Conservation (phyloP, 2,113 vertebrate genomes). For the Crotalus helleri region DNA sequence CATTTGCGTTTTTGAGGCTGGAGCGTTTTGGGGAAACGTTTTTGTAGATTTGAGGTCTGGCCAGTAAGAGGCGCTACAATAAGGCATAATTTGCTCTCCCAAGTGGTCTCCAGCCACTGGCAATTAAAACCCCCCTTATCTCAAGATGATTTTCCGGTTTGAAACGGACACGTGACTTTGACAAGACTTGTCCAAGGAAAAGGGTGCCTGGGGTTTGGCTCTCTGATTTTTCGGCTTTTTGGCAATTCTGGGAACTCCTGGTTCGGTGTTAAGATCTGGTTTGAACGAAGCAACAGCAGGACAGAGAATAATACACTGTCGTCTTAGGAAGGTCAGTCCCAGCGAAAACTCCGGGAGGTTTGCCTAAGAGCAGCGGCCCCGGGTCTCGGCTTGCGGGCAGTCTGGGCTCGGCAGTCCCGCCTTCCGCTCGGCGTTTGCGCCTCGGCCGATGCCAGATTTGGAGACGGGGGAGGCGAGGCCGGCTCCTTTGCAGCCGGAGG, state of each 20-base stretch:
- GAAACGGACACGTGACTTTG: background rate
- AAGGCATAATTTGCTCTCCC: background rate
- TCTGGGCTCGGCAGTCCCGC: background rate
- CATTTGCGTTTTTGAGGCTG: background rate
- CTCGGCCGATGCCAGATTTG: background rate
- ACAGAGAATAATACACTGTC: too few relatives aligned
- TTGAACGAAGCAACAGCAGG: background rate
- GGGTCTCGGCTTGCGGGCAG: too few relatives aligned
- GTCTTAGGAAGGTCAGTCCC: background rate
- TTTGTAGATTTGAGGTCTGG: background rate
- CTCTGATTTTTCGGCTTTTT: background rate
- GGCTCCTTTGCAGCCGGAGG: too few relatives aligned
- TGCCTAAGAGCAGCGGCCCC: background rate
- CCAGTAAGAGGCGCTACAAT: background rate
- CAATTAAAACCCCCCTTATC: background rate
- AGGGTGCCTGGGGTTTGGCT: background rate
- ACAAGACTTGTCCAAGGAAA: background rate
- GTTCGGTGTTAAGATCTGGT: accelerated
- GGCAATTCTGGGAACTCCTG: background rate
- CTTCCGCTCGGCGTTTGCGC: too few relatives aligned
- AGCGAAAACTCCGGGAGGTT: background rate
- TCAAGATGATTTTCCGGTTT: background rate
- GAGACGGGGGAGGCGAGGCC: too few relatives aligned
- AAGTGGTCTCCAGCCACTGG: background rate
- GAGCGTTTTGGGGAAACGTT: background rate